These are phyloP conservation scores for Seira musarum DNA, from an alignment of 2,888 invertebrate species.

Conservation along the genomic window DNA sequence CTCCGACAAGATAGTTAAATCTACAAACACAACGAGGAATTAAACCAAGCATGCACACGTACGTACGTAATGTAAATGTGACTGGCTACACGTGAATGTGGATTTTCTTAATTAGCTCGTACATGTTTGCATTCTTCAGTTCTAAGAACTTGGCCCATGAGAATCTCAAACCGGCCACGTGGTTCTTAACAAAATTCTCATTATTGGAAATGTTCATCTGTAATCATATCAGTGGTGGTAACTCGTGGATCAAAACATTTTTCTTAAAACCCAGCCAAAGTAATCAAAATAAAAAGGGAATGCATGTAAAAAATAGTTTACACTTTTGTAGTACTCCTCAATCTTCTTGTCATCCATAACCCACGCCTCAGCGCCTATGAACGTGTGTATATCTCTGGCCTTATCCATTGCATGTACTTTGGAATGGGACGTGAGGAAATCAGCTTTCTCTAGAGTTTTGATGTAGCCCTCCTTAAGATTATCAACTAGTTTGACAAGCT, in stretches of 20 bases:
- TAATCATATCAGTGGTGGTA: no score
- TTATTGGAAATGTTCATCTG: conserved; percentile 37
- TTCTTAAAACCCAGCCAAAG: no score
- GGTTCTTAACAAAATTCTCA: conserved; percentile 41
- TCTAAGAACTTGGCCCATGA: conserved; percentile 46
- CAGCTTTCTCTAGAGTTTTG: conserved; percentile 27
- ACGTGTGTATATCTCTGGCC: conserved; percentile 43
- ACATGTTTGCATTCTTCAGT: conserved; percentile 44
- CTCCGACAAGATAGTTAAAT: conserved; percentile 47
- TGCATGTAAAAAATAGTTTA: conserved; percentile 1
- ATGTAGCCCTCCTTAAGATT: conserved; percentile 36
- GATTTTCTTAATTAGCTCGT: not conserved
- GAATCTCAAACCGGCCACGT: conserved; percentile 41
- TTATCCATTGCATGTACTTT: conserved; percentile 45
- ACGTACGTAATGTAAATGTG: not conserved
- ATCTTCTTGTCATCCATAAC: conserved; percentile 39
- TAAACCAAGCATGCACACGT: not conserved
- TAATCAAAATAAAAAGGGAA: not conserved
- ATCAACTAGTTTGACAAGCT: conserved; percentile 48
- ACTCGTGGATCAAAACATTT: no score
- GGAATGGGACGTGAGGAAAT: conserved; percentile 34
- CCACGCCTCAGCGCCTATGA: conserved; percentile 46
- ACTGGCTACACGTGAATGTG: not conserved
- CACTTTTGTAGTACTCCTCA: conserved; percentile 41
- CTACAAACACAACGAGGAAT: conserved; percentile 6